Percentiles rank a stretch among this genome's conserved stretches.
Evolutionary conservation across 2,888 invertebrate genomes (phyloP).

Genomic region (Spatulosminthurus flaviceps): DNA sequence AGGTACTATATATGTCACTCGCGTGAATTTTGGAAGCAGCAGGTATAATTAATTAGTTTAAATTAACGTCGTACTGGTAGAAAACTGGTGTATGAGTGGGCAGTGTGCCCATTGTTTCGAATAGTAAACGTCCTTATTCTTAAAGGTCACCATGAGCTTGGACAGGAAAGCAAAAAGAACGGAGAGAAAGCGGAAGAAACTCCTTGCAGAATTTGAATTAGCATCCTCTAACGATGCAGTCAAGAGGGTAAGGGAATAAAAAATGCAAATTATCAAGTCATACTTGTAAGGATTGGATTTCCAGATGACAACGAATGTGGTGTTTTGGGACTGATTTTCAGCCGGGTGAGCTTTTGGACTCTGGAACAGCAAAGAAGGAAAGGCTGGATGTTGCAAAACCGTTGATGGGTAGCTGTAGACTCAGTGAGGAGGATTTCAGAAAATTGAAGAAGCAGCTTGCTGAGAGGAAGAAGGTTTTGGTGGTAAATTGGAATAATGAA

Average conservation of each 20-base stretch:
- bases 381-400: conserved; percentile 25
- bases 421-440: conserved; percentile 61
- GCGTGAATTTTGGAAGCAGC: too few species aligned
- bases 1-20: too few species aligned
- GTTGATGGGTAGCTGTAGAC: not conserved
- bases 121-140: too few species aligned
- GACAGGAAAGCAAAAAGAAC: conserved; percentile 44
- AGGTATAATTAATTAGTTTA: too few species aligned
- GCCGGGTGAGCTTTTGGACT: conserved; percentile 51
- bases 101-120: too few species aligned
- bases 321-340: too few species aligned
- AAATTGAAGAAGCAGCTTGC: conserved; percentile 62
- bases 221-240: conserved; percentile 51
- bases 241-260: conserved; percentile 49
- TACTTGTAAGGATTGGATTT: too few species aligned
- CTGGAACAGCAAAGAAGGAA: conserved; percentile 43
- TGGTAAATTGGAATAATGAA: too few species aligned
- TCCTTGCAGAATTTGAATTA: conserved; percentile 57
- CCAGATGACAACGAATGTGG: too few species aligned
- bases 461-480: conserved; percentile 63
- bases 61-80: too few species aligned
- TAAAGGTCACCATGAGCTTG: not conserved
- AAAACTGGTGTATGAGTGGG: too few species aligned
- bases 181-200: conserved; percentile 53
- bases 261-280: too few species aligned